Base-by-base conservation (phyloP, 2,797 vertebrate genomes). In the Masticophis lateralis region DNA sequence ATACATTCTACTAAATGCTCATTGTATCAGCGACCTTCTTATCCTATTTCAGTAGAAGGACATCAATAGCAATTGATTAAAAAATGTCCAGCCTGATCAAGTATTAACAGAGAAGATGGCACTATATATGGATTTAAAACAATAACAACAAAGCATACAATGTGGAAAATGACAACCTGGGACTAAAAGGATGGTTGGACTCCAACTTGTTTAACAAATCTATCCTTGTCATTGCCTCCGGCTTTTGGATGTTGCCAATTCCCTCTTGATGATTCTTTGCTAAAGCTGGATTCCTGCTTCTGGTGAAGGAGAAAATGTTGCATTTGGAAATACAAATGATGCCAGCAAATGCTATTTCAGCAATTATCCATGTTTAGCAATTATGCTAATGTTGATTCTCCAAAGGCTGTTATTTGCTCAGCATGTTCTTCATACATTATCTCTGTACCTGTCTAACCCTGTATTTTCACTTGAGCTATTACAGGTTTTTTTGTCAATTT, bases 311-410 rank as follows among this genome's bases (percentile, higher is more conserved):
- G 92, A 97, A 96, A 96, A 63, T 90, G 92, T 97, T 94, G 95
- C 96, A 94, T 92, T 97, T 97, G 95, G 94, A 97, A 97, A 96
- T 92, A 97, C 25, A 96, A 97, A 94, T 0, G 94, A 96, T 96
- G 94, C 97, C 95, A 97, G 96, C 97, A 97, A 97, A 97, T 92
- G 95, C 97, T 97, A 98, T 98, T 98, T 97, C 96, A 96, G 97
- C 97, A 98, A 98, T 98, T 98, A 97, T 96, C 74, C 97, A 96
- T 97, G 97, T 98, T 97, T 97, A 96, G 97, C 98, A 97, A 98
- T 98, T 98, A 98, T 97, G 97, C 96, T 98, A 98, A 97, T 98
- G 96, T 94, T 95, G 97, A 97, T 95, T 97, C 97, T 97, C 97
- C 96, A 97, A 97, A 96, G 97, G 95, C 97, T 98, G 97, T 96